Evolutionary conservation across 2,113 vertebrate species (phyloP).

Genomic region (Upupa epops): DNA sequence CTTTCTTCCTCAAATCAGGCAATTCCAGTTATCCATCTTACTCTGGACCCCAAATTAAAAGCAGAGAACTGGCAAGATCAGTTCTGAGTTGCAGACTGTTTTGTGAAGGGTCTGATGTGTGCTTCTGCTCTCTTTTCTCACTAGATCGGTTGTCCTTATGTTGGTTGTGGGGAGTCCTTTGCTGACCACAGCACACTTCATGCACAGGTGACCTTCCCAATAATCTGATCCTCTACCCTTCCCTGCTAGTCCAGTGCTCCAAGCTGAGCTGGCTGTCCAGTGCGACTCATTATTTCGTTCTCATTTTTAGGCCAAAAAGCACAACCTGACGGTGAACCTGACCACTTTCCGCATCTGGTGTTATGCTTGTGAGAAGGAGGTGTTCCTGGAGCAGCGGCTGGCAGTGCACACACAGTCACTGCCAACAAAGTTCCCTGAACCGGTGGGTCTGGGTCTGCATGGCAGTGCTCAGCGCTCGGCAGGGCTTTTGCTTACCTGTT

Average conservation of each 20-base stretch:
- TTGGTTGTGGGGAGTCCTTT: constrained; percentile 95
- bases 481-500: neutral
- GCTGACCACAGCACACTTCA: constrained; percentile 97
- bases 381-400: constrained; percentile 88
- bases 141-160: constrained; percentile 90
- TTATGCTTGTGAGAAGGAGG: constrained; percentile 93
- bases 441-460: constrained; percentile 68
- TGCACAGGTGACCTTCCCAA: constrained; percentile 83
- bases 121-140: neutral
- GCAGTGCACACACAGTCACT: neutral
- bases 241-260: neutral
- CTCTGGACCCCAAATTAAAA: neutral
- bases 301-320: constrained; percentile 83
- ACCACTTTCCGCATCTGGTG: constrained; percentile 97
- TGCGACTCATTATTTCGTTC: neutral
- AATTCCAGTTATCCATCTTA: neutral
- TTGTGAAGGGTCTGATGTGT: neutral
- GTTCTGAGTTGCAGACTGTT: neutral
- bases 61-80: neutral
- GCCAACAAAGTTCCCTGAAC: constrained; percentile 67
- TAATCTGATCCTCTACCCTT: neutral
- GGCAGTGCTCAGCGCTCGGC: accelerated
- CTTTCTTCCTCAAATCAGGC: neutral
- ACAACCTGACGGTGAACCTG: constrained; percentile 96
- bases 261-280: neutral